Conservation (phyloP, 2,113 vertebrate species). For the Aix galericulata region DNA sequence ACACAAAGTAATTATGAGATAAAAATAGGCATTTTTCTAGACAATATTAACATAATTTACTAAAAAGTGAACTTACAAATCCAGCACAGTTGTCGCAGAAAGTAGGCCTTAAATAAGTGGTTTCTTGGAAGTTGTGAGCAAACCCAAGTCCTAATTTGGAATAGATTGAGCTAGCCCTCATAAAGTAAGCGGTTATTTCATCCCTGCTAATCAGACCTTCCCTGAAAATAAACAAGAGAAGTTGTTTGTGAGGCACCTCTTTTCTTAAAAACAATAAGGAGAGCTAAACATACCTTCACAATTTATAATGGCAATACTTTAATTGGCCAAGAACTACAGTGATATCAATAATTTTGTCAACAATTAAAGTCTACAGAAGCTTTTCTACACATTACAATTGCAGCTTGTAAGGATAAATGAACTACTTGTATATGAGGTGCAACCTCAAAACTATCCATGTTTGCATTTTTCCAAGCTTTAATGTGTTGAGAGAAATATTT, state of each 20-base stretch:
- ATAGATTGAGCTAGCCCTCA: conserved; percentile 95
- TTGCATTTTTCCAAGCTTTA: background rate
- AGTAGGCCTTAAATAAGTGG: conserved; percentile 94
- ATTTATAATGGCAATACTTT: background rate
- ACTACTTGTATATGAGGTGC: background rate
- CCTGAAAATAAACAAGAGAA: conserved; percentile 72
- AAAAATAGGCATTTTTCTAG: background rate
- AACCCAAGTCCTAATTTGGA: conserved; percentile 94
- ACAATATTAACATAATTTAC: background rate
- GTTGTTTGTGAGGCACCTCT: background rate
- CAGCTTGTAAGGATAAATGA: background rate
- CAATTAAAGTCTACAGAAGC: background rate
- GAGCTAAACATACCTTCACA: background rate
- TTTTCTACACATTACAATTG: background rate
- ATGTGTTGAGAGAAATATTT: background rate
- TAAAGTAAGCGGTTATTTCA: conserved; percentile 96
- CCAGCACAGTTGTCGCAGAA: conserved; percentile 98
- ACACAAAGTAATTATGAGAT: background rate
- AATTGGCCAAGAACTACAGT: background rate
- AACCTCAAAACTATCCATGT: background rate
- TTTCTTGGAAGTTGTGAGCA: conserved; percentile 95
- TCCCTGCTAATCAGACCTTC: conserved; percentile 92
- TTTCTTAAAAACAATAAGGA: background rate
- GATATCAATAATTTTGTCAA: background rate
- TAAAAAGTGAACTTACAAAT: conserved; percentile 85